Evolutionary conservation across 2,888 invertebrate genomes (phyloP), one percentile per base, ranked within the genome.

Genomic region (Drosophila stalkeri): DNA sequence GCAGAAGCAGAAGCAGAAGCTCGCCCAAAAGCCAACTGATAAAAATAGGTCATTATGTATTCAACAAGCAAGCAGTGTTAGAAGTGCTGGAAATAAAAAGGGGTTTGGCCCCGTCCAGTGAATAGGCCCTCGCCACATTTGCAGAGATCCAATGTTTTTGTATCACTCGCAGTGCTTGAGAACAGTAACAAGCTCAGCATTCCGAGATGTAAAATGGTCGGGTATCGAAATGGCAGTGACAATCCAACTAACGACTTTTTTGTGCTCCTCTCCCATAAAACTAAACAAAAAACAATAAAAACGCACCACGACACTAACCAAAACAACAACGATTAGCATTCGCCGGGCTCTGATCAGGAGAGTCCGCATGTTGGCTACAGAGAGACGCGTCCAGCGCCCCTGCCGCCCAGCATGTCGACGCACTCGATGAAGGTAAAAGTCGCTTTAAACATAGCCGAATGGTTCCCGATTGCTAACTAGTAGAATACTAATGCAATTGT

Each of bases 401-500:
- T 96, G 84, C 94, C 95, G 65, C 95, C 95, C 91, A 96, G 96
- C 90, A 95, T 95, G 89, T 96, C 96, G 72, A 94, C 95, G 82
- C 96, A 95, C 91, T 96, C 95, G 84, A 95, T 96, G 91, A 96
- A 96, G 96, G 96, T 96, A 93, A 83, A 88, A 85, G 74, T 77
- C 62, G 69, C 44, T 8, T 11, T 12, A 46, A 6, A 27, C 39
- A 31, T n/a, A 16, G 20, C 2, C 7, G 27, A 46, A 56, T 56
- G 16, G 33, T 14, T 16, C 9, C 3, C 16, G 35, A 57, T 14
- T 11, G 43, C 12, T 39, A 12, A 18, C 9, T 4, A 37, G 55
- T 64, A 7, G 16, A 41, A 59, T 72, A 11, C 9, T 46, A 20
- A 46, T 49, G 14, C 57, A 31, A 57, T 70, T 75, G 80, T 41